These are phyloP conservation scores for Drosophila pallidifrons DNA, from an alignment of 1,140 invertebrate genomes.

Conservation along the genomic window DNA sequence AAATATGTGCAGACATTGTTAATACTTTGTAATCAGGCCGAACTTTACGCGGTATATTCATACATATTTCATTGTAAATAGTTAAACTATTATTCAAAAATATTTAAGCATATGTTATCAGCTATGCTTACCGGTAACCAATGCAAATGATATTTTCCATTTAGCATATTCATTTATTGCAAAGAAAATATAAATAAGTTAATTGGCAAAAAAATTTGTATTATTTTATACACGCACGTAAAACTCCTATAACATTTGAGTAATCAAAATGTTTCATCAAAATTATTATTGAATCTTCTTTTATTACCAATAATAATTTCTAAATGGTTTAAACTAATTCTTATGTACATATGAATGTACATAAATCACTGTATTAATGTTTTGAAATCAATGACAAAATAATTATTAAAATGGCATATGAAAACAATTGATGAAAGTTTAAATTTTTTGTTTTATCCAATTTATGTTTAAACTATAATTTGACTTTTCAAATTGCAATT, in stretches of 20 bases:
- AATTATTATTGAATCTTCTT: too few species aligned
- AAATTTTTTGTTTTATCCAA: too few species aligned
- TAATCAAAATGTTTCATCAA: neutral
- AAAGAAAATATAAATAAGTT: neutral
- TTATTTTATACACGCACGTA: neutral
- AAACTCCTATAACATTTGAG: neutral
- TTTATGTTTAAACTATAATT: too few species aligned
- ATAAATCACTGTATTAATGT: too few species aligned
- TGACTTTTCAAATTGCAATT: too few species aligned
- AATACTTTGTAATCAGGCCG: conserved; percentile 12
- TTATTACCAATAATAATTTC: too few species aligned
- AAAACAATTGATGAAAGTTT: too few species aligned
- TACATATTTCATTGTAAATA: conserved; percentile 40
- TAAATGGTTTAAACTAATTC: too few species aligned
- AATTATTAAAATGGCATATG: too few species aligned
- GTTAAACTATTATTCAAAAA: conserved; percentile 49
- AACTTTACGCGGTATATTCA: conserved; percentile 38
- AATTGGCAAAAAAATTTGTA: neutral
- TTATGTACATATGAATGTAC: too few species aligned
- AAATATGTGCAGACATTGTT: conserved; percentile 53
- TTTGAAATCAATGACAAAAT: too few species aligned
- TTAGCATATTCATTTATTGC: neutral
- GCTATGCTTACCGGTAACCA: neutral
- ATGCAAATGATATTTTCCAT: conserved; percentile 2
- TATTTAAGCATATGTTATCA: conserved; percentile 4